Evolutionary conservation across 2,797 vertebrate genomes (phyloP).

Genomic region (Eurystomus glaucurus): DNA sequence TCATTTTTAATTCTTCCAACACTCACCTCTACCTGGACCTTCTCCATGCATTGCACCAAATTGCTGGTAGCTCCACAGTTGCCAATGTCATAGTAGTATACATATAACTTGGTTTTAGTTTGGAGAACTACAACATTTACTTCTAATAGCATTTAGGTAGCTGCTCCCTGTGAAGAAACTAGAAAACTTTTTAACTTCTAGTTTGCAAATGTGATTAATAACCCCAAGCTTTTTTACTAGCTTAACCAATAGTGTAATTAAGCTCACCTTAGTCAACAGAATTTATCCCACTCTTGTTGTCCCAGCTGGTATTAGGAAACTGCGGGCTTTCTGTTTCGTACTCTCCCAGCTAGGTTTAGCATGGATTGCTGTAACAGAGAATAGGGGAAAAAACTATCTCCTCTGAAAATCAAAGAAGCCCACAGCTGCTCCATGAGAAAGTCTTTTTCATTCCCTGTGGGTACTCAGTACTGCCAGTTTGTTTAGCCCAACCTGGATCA

Average conservation of each 20-base stretch:
- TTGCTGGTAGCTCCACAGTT: not conserved
- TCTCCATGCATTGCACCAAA: not conserved
- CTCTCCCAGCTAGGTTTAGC: not conserved
- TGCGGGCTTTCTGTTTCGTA: not conserved
- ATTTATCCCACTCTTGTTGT: not conserved
- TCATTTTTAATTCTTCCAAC: not conserved
- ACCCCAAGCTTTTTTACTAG: not conserved
- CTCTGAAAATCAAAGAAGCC: not conserved
- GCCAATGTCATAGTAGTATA: not conserved
- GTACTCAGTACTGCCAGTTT: not conserved
- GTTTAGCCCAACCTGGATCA: not conserved
- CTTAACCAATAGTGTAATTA: not conserved
- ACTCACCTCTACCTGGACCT: not conserved
- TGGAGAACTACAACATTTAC: not conserved
- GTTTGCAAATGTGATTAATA: not conserved
- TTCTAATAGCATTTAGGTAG: not conserved
- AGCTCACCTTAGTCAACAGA: not conserved
- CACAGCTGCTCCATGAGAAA: not conserved
- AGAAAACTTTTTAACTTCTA: not conserved
- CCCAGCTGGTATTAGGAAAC: not conserved
- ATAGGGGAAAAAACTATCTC: rapidly evolving
- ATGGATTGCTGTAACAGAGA: not conserved
- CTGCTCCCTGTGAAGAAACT: not conserved
- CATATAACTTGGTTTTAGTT: not conserved
- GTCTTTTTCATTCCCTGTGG: not conserved